Evolutionary conservation across 1,140 invertebrate species (phyloP).

Genomic region (Steinernema feltiae): DNA sequence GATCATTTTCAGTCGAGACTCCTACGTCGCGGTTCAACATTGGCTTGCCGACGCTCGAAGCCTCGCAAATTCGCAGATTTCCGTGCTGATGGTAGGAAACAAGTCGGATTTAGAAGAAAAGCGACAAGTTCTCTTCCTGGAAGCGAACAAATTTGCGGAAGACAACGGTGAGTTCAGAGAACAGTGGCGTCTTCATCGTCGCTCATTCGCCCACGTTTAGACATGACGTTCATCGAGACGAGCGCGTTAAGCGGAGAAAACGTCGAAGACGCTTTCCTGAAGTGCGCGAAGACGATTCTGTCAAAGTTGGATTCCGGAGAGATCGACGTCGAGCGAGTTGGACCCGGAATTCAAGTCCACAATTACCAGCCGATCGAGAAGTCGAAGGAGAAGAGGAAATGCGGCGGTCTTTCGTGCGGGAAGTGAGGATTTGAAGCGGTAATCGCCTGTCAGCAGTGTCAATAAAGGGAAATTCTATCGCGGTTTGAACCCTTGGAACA

Average conservation of each 20-base stretch:
- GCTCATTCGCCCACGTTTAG: too few relatives aligned
- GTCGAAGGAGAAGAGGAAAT: not conserved
- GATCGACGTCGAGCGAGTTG: not conserved
- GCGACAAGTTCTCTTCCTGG: not conserved
- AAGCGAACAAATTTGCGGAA: not conserved
- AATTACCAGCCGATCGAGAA: constrained; percentile 3
- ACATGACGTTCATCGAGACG: not conserved
- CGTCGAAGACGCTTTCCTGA: not conserved
- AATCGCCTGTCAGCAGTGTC: too few relatives aligned
- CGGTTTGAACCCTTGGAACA: too few relatives aligned
- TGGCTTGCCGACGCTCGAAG: not conserved
- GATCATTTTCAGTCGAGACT: not conserved
- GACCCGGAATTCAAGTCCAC: not conserved
- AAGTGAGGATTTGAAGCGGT: not conserved
- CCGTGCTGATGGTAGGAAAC: not conserved
- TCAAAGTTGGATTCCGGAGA: not conserved
- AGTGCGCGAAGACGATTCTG: not conserved
- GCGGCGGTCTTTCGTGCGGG: not conserved
- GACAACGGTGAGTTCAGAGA: constrained; percentile 1
- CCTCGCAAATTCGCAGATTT: not conserved
- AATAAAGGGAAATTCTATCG: too few relatives aligned
- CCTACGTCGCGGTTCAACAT: not conserved
- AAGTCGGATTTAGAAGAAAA: not conserved
- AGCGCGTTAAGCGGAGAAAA: not conserved
- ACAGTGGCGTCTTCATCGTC: too few relatives aligned